Percentiles rank a stretch among this genome's conserved stretches.
Conservation (phyloP, 1,140 invertebrate species). For the Caenorhabditis inopinata region DNA sequence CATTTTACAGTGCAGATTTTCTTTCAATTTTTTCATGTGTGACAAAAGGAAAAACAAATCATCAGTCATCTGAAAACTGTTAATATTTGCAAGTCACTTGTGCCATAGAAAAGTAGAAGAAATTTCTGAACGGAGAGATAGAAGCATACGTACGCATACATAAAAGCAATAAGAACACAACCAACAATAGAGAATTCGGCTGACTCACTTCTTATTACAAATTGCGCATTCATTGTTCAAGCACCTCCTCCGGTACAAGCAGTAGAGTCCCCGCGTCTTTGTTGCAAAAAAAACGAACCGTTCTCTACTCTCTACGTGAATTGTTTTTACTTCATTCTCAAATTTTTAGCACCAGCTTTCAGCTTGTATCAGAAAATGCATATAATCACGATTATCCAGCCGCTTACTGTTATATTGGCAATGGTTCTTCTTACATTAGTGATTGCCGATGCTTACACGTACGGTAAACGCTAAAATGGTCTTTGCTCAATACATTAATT, state of each 20-base stretch:
- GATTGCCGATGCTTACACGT: background rate
- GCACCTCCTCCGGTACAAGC: background rate
- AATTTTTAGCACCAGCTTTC: too few relatives aligned
- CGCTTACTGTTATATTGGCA: background rate
- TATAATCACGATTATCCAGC: background rate
- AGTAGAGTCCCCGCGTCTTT: background rate
- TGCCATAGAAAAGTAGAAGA: background rate
- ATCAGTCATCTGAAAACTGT: background rate
- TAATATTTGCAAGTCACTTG: background rate
- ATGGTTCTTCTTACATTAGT: background rate
- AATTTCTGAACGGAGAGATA: background rate
- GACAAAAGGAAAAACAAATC: background rate
- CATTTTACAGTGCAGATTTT: too few relatives aligned
- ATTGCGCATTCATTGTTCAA: constrained; percentile 13
- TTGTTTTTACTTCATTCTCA: too few relatives aligned
- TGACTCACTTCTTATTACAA: constrained; percentile 30
- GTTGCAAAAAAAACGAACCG: background rate
- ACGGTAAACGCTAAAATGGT: background rate
- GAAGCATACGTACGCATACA: background rate
- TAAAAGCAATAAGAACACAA: background rate
- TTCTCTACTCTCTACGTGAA: too few relatives aligned
- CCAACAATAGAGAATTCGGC: constrained; percentile 2
- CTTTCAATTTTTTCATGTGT: too few relatives aligned
- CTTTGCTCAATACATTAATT: background rate
- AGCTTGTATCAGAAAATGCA: too few relatives aligned